Conservation (phyloP, 2,797 vertebrate genomes). For the Echiichthys vipera region DNA sequence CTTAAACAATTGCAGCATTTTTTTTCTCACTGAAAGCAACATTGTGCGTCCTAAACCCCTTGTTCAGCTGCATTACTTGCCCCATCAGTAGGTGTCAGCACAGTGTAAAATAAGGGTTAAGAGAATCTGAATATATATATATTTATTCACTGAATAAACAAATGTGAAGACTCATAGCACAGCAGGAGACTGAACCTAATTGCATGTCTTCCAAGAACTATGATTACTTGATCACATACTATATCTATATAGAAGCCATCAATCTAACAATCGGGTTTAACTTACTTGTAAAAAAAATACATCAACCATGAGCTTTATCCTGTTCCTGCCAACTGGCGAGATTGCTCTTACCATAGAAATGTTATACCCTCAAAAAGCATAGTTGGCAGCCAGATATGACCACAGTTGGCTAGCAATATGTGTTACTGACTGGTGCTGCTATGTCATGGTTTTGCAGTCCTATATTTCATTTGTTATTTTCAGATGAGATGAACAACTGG, state of each 20-base stretch:
- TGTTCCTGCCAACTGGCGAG: neutral
- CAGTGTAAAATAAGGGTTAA: constrained; percentile 21
- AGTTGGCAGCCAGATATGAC: constrained; percentile 1
- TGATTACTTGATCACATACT: constrained; percentile 3
- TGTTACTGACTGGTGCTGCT: neutral
- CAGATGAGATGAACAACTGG: neutral
- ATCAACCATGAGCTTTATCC: neutral
- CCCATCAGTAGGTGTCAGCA: constrained; percentile 76
- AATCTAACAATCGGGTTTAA: constrained; percentile 6
- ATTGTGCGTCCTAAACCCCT: neutral
- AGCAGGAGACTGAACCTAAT: neutral
- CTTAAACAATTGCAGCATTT: neutral
- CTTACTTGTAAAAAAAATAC: neutral
- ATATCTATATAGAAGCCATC: neutral
- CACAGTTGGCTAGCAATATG: neutral
- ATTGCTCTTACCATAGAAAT: constrained; percentile 20
- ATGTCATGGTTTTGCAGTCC: neutral
- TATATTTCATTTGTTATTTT: neutral
- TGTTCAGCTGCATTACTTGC: constrained; percentile 42
- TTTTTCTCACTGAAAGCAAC: neutral
- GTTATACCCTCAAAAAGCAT: neutral
- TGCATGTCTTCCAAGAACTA: neutral
- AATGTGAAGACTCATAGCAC: neutral
- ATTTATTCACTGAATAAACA: neutral
- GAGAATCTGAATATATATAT: neutral